A percentile compares a stretch with the other conserved stretches of the same genome.
Conservation (phyloP, 2,888 invertebrate species). For the Erebia palarica region DNA sequence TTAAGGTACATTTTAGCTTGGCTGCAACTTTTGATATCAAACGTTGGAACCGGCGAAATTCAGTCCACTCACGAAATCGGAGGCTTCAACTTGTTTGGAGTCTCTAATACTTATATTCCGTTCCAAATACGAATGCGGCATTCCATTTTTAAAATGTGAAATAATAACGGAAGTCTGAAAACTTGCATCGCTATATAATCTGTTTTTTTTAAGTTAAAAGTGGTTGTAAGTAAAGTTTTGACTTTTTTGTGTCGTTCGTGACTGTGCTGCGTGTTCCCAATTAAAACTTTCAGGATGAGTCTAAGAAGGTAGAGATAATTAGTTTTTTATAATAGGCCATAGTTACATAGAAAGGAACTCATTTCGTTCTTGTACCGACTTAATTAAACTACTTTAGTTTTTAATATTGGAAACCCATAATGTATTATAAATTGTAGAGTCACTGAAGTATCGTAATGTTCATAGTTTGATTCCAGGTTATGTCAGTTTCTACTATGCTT, state of each 20-base stretch:
- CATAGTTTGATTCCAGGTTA: too few species aligned
- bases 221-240: neutral
- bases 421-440: too few species aligned
- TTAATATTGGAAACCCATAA: too few species aligned
- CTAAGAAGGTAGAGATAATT: conserved; percentile 41
- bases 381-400: too few species aligned
- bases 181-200: neutral
- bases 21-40: conserved; percentile 24
- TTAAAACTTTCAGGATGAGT: conserved; percentile 41
- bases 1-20: conserved; percentile 24
- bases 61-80: conserved; percentile 54
- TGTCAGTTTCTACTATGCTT: too few species aligned
- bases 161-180: conserved; percentile 21
- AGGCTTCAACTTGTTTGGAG: conserved; percentile 49
- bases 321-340: neutral
- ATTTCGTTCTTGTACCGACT: neutral
- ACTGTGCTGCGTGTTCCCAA: conserved; percentile 1
- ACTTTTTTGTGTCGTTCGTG: conserved; percentile 13
- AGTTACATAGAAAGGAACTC: neutral
- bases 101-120: conserved; percentile 34
- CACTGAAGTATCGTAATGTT: too few species aligned
- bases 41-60: conserved; percentile 45
- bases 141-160: conserved; percentile 37
- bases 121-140: conserved; percentile 34
- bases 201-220: neutral